phyloP scores from a whole-genome alignment of 2,888 invertebrate genomes.

The Hypolimnas misippus region DNA sequence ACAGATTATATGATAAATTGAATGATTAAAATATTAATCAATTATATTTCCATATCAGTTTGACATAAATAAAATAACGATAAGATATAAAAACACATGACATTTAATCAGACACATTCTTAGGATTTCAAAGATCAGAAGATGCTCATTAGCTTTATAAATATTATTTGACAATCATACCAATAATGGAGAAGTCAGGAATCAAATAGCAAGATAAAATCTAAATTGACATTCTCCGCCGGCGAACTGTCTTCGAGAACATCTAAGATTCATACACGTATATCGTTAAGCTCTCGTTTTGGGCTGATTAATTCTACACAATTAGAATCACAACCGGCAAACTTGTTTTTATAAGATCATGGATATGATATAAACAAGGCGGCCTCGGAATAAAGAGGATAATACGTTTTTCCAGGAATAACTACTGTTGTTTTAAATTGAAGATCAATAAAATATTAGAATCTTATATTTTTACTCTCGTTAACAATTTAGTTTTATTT shows the following conservation, averaged over 20 bases:
- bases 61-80: too few species aligned
- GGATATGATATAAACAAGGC: constrained; percentile 25
- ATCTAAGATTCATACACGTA: constrained; percentile 11
- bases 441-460: neutral
- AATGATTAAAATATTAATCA: too few species aligned
- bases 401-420: constrained; percentile 20
- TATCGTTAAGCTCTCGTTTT: constrained; percentile 11
- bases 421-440: constrained; percentile 9
- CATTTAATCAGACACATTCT: neutral
- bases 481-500: too few species aligned
- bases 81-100: neutral
- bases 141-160: neutral
- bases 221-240: constrained; percentile 25
- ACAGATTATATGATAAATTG: too few species aligned
- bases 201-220: constrained; percentile 25
- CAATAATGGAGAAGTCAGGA: constrained; percentile 6
- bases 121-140: neutral
- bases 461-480: neutral
- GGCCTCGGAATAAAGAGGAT: constrained; percentile 11
- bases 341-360: constrained; percentile 27
- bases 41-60: too few species aligned
- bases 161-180: constrained; percentile 10
- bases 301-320: constrained; percentile 17
- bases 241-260: constrained; percentile 2
- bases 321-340: constrained; percentile 25